Evolutionary conservation across 2,113 vertebrate genomes (phyloP).

Genomic region (Carlito syrichta): DNA sequence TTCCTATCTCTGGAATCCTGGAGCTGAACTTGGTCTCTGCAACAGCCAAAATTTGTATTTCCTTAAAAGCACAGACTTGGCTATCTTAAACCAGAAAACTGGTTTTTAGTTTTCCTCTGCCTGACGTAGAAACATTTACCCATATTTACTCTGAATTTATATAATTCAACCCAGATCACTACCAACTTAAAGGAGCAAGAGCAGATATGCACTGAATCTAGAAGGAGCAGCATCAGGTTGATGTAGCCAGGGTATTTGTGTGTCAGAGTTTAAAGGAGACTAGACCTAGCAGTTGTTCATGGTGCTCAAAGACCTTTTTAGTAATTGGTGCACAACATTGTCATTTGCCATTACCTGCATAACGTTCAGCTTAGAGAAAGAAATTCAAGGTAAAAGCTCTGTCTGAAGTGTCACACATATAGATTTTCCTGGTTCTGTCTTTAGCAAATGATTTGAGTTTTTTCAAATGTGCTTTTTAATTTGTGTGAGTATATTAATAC

Average conservation of each 20-base stretch:
- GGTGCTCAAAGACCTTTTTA: not conserved
- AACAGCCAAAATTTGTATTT: not conserved
- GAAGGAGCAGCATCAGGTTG: not conserved
- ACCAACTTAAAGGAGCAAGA: not conserved
- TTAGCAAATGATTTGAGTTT: not conserved
- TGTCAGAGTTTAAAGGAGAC: not conserved
- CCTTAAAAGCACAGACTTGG: not conserved
- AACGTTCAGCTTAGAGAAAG: rapidly evolving
- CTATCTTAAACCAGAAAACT: not conserved
- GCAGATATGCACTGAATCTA: not conserved
- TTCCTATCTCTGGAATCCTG: not conserved
- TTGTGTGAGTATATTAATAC: not conserved
- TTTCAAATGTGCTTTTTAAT: not conserved
- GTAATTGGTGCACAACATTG: rapidly evolving
- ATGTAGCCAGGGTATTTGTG: not conserved
- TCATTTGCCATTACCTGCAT: no score
- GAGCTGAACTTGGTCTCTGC: not conserved
- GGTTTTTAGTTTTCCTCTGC: not conserved
- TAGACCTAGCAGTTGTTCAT: rapidly evolving
- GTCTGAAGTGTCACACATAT: not conserved
- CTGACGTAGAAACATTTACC: not conserved
- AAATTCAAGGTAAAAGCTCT: not conserved
- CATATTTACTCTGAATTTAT: not conserved
- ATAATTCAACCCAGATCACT: not conserved
- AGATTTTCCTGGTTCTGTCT: not conserved